These are phyloP conservation scores for Anhinga rufa DNA, from an alignment of 2,113 vertebrate genomes.

Conservation along the genomic window DNA sequence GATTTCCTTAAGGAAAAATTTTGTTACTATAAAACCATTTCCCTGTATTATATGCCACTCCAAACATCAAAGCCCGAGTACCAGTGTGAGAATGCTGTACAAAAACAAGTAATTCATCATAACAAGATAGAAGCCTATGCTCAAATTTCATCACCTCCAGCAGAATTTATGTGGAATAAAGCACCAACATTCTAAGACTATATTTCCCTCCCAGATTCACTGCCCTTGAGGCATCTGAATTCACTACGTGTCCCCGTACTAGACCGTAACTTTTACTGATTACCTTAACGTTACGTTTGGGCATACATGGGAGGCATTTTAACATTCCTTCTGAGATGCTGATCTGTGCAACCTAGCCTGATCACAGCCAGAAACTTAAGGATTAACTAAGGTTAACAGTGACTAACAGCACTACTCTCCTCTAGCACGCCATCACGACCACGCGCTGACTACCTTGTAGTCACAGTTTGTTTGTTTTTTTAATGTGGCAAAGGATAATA, in stretches of 20 bases:
- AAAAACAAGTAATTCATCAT: background rate
- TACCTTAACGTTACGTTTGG: background rate
- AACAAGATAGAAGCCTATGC: background rate
- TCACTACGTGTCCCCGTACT: rapidly evolving
- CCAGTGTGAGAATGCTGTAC: background rate
- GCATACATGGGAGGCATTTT: background rate
- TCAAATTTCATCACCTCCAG: background rate
- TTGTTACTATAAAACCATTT: background rate
- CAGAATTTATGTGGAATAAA: background rate
- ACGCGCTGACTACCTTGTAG: background rate
- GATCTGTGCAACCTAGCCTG: background rate
- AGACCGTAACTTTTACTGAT: background rate
- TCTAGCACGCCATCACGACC: background rate
- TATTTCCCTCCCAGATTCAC: background rate
- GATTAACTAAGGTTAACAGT: background rate
- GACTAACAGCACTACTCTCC: background rate
- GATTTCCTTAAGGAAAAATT: background rate
- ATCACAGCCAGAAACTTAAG: background rate
- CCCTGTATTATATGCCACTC: background rate
- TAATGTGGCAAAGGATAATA: background rate
- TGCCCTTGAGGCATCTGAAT: background rate
- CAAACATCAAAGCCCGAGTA: background rate
- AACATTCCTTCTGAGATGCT: background rate
- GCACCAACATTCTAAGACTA: background rate
- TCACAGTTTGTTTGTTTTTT: background rate